Conservation (phyloP, 2,113 vertebrate species). For the Pagrus major region DNA sequence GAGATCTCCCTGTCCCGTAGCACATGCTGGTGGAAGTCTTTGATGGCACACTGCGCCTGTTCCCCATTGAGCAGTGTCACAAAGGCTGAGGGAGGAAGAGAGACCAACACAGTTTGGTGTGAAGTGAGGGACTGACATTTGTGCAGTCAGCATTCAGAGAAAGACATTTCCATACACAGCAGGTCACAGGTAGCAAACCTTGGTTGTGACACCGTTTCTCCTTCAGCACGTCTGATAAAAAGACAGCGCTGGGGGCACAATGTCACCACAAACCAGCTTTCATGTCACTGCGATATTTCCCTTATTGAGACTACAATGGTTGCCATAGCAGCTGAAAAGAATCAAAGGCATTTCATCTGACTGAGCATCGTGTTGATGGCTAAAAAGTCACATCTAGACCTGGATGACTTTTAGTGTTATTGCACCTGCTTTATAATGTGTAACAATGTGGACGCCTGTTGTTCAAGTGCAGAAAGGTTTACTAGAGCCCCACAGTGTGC, state of each 20-base stretch:
- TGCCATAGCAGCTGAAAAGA: constrained; percentile 11
- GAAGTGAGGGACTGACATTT: constrained; percentile 1
- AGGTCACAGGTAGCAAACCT: constrained; percentile 15
- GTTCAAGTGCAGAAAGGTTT: not conserved
- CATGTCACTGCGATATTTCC: constrained; percentile 14
- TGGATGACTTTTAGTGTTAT: not conserved
- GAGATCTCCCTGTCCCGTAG: constrained; percentile 91
- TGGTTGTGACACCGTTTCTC: constrained; percentile 9
- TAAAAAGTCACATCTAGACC: not conserved
- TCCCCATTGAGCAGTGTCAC: constrained; percentile 93
- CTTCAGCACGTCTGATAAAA: constrained; percentile 23
- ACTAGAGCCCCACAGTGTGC: not conserved
- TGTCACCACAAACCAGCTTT: constrained; percentile 28
- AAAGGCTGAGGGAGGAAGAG: constrained; percentile 82
- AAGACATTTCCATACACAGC: not conserved
- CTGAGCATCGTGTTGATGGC: not conserved
- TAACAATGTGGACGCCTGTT: not conserved
- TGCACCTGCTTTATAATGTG: not conserved
- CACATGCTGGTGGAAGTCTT: constrained; percentile 87
- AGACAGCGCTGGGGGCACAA: constrained; percentile 30
- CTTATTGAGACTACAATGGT: constrained; percentile 6
- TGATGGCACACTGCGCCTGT: constrained; percentile 91
- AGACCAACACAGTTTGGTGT: constrained; percentile 3
- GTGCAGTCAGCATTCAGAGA: constrained; percentile 3
- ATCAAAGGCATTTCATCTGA: constrained; percentile 17